These are phyloP conservation scores for Philhelius pedissequus DNA, from an alignment of 2,888 invertebrate species.

Conservation along the genomic window DNA sequence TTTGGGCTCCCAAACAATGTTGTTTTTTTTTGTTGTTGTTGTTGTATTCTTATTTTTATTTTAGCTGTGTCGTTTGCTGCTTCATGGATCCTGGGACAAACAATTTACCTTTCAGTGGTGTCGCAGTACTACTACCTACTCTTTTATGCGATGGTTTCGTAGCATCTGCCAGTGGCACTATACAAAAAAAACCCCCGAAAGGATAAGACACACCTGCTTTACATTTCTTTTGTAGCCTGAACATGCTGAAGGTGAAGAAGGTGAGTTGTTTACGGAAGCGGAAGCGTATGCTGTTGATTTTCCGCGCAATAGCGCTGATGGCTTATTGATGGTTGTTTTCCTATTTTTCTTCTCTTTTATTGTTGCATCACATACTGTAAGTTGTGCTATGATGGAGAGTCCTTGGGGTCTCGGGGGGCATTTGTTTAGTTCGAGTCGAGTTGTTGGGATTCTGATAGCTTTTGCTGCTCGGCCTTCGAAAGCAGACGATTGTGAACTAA, in stretches of 20 bases:
- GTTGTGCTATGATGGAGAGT: background rate
- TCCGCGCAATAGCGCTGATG: constrained; percentile 47
- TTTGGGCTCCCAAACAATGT: constrained; percentile 1
- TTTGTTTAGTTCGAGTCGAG: background rate
- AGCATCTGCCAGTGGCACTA: constrained; percentile 10
- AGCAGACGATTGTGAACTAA: constrained; percentile 24
- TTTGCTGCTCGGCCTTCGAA: background rate
- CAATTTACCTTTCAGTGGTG: constrained; percentile 18
- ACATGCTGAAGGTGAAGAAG: background rate
- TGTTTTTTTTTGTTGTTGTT: background rate
- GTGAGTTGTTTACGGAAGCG: constrained; percentile 23
- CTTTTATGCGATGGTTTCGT: background rate
- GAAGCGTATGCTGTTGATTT: constrained; percentile 43
- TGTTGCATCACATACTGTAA: background rate
- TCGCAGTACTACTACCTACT: constrained; percentile 5
- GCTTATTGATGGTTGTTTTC: constrained; percentile 59
- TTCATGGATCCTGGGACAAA: background rate
- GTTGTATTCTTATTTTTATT: background rate
- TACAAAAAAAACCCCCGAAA: background rate
- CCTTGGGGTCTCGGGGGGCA: background rate
- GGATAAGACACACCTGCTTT: constrained; percentile 42
- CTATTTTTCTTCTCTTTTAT: background rate
- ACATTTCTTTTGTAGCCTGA: constrained; percentile 14
- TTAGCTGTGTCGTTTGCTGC: background rate
- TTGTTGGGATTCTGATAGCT: background rate